These are phyloP conservation scores for Microcebus griseorufus DNA, from an alignment of 2,113 vertebrate species.

Conservation along the genomic window DNA sequence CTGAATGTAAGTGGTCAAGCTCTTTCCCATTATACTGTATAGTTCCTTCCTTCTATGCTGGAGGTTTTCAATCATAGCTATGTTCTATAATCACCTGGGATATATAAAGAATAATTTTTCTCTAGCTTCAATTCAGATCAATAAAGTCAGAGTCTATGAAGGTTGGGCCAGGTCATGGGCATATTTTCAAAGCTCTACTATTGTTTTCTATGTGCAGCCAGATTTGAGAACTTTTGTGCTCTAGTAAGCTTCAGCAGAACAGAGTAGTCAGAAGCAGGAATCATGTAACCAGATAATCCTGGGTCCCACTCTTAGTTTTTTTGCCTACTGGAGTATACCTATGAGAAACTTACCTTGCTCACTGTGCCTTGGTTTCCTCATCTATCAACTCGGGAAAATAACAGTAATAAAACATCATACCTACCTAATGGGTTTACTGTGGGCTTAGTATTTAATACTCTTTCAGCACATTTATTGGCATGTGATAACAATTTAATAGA, in stretches of 20 bases:
- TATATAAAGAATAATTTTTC: not conserved
- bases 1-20: accelerated
- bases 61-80: not conserved
- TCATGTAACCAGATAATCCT: not conserved
- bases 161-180: not conserved
- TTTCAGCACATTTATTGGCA: not conserved
- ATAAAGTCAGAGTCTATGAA: not conserved
- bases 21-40: not conserved
- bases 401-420: not conserved
- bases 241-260: not conserved
- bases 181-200: not conserved
- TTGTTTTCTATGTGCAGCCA: not conserved
- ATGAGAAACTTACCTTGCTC: not conserved
- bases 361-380: not conserved
- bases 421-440: not conserved
- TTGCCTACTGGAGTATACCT: too few relatives aligned
- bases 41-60: not conserved
- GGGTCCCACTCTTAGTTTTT: not conserved
- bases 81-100: not conserved
- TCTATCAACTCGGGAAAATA: not conserved
- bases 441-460: not conserved
- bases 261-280: accelerated
- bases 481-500: not conserved
- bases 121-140: not conserved
- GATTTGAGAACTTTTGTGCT: not conserved